Base-by-base conservation (phyloP, 2,113 vertebrate genomes). In the Lipotes vexillifer region DNA sequence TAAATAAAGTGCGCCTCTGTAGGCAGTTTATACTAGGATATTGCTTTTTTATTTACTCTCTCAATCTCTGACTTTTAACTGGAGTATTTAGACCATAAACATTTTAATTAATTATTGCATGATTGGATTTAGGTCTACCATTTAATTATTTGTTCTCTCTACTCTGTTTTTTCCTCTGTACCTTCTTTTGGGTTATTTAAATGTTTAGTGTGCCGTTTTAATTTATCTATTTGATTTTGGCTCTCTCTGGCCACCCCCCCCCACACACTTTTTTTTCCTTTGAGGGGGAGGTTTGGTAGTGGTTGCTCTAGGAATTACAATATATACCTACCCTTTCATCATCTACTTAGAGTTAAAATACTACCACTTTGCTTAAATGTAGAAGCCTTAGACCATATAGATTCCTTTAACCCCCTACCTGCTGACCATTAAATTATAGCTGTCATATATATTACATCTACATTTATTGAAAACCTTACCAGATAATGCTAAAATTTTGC, bases 31-130 rank as follows among this genome's bases (percentile, higher is more conserved):
- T 69, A 63, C 52, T 86, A 77, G 49, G 31, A 18, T 88, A 85
- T 74, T 94, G 23, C 21, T 55, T 86, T 97, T 90, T 81, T 25
- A 66, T 77, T 83, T 7, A 57, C 13, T 71, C 41, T 61, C 13
- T 81, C 23, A 88, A 7, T 83, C 29, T 90, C 29, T 69, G 52
- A 88, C 29, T 90, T 96, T 74, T 71, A 90, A 44, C 46, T 83
- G 2, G 29, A 90, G 21, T 46, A 3, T 93, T 90, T 87, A 94
- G 31, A 57, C 41, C 8, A 18, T 46, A 63, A 90, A 59, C 27
- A 63, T 84, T 94, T 94, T 87, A 89, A 88, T 93, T 72, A 82
- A 33, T 41, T 95, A 80, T 93, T 94, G 92, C 61, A 65, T 61
- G 61, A 41, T 57, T 96, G 78, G 71, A 85, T 94, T 77, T 96